Conservation (phyloP, 2,797 vertebrate species). For the Periparus ater region DNA sequence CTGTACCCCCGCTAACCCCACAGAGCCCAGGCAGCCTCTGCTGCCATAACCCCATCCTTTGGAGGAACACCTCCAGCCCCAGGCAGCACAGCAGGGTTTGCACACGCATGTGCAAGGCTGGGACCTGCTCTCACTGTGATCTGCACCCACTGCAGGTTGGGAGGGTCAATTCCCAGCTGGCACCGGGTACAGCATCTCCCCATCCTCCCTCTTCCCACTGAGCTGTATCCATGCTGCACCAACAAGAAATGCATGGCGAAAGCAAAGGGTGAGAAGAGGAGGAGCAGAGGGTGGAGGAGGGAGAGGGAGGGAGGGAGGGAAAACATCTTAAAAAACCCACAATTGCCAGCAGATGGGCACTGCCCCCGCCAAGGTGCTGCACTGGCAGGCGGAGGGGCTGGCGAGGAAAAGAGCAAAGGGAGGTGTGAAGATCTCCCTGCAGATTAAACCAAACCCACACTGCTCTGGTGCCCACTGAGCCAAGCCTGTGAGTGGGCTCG, state of each 20-base stretch:
- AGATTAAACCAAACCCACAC: neutral
- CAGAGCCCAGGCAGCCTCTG: neutral
- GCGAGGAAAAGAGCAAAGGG: conserved; percentile 35
- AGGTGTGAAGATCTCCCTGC: conserved; percentile 47
- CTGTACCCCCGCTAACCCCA: conserved; percentile 25
- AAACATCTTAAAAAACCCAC: neutral
- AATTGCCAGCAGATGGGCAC: conserved; percentile 42
- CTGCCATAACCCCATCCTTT: neutral
- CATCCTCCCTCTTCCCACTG: neutral
- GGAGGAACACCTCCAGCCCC: neutral
- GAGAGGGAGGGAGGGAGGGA: neutral
- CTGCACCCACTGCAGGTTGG: neutral
- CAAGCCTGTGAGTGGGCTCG: accelerated
- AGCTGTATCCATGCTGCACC: neutral
- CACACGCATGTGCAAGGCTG: accelerated
- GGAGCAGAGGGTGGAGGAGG: neutral
- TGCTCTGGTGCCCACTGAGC: neutral
- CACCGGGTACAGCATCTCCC: neutral
- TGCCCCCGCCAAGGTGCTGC: neutral
- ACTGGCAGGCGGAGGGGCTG: neutral
- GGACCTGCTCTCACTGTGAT: neutral
- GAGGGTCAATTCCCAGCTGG: neutral
- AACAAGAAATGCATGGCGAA: neutral
- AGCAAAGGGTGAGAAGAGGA: neutral
- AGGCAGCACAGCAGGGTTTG: neutral